Evolutionary conservation across 2,888 invertebrate genomes (phyloP).

Genomic region (Dynastes hyllus): DNA sequence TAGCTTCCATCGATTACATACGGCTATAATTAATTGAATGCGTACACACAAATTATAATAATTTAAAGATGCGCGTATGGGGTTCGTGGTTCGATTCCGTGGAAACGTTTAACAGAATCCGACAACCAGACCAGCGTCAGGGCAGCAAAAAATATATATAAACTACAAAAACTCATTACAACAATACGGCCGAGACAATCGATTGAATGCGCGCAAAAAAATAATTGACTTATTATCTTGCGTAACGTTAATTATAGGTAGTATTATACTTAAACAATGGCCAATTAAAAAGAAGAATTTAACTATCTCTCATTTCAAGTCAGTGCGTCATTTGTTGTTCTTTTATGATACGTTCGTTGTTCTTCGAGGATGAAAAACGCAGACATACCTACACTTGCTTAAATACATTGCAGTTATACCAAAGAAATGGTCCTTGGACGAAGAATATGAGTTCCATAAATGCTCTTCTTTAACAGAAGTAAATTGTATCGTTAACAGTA

Average conservation of each 20-base stretch:
- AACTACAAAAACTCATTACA: constrained; percentile 51
- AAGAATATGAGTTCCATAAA: constrained; percentile 10
- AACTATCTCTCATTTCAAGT: constrained; percentile 51
- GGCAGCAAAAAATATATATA: constrained; percentile 38
- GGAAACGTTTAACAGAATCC: constrained; percentile 44
- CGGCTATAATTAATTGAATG: constrained; percentile 24
- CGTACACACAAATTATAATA: constrained; percentile 23
- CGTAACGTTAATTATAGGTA: constrained; percentile 61
- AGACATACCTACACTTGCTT: constrained; percentile 21
- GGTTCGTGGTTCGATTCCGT: constrained; percentile 24
- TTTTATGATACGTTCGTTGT: constrained; percentile 38
- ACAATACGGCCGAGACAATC: constrained; percentile 51
- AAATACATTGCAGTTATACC: constrained; percentile 24
- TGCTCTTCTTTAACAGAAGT: neutral
- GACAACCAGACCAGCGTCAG: constrained; percentile 24
- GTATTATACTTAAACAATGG: constrained; percentile 59
- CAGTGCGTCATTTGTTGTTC: constrained; percentile 48
- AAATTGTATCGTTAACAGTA: neutral
- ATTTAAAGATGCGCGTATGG: constrained; percentile 8
- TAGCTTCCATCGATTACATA: neutral
- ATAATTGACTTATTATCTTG: constrained; percentile 57
- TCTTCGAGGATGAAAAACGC: constrained; percentile 11
- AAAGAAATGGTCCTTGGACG: constrained; percentile 4
- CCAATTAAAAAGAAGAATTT: constrained; percentile 58
- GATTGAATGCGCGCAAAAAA: constrained; percentile 50